Evolutionary conservation across 2,797 vertebrate genomes (phyloP), one percentile per base, ranked within the genome.

Genomic region (Lithobates sylvaticus): DNA sequence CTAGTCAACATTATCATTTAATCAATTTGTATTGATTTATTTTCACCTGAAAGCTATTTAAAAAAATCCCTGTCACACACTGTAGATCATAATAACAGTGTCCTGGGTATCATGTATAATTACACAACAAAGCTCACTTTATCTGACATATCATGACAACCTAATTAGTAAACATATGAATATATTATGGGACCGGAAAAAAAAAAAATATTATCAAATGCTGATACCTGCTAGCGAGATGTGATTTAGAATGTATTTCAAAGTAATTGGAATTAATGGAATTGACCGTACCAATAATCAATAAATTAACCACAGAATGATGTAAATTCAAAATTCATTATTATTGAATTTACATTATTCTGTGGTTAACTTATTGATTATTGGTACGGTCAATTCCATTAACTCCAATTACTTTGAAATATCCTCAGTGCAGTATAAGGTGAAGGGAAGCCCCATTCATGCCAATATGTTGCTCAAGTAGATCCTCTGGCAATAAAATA

Each of bases 21-120:
- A 71, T 81, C 78, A 71, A 71, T 71, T 58, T n/a, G 0, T 5
- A 81, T 81, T 34, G 78, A 81, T 71, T 71, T 70, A 47, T 68
- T 58, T 54, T 81, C 23, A 71, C 78, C 34, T 71, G 23, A 32
- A 81, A 70, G 23, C 26, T 70, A 80, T 80, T 80, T 47, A 13
- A 47, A 47, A 47, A 71, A 80, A 80, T 54, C 78, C 47, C 78
- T 32, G 34, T n/a, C 65, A 80, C 26, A 44, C 47, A 29, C 29
- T 27, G 32, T 3, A 50, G 65, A 70, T 71, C 18, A 71, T 39
- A 71, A 21, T 71, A 71, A 71, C 18, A 36, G 36, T 23, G 50
- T 18, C 50, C 50, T 18, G 4, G 3, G 13, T 18, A 54, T 54
- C 50, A 54, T 18, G 50, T 54, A 18, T 54, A 54, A 71, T 70